These are phyloP conservation scores for Drosophila santomea DNA, from an alignment of 1,140 invertebrate species.

Conservation along the genomic window DNA sequence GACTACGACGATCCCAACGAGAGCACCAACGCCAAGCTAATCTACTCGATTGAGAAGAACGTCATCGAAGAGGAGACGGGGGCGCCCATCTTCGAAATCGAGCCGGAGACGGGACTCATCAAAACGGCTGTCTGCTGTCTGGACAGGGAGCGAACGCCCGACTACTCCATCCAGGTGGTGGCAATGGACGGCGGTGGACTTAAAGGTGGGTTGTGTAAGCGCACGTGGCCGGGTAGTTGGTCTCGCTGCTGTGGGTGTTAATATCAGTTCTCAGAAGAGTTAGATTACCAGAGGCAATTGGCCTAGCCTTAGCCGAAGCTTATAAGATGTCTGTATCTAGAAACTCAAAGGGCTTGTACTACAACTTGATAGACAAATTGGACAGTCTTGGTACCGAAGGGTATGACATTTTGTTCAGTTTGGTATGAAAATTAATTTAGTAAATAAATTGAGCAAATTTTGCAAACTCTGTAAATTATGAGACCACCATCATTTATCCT, in stretches of 20 bases:
- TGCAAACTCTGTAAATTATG: neutral
- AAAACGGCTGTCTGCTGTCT: conserved; percentile 88
- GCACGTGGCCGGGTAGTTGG: conserved; percentile 3
- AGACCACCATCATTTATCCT: neutral
- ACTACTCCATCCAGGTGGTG: conserved; percentile 89
- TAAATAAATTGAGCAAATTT: no score
- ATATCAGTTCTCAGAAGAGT: neutral
- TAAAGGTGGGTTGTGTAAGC: conserved; percentile 85
- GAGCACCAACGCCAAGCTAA: conserved; percentile 88
- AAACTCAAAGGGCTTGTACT: neutral
- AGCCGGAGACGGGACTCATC: conserved; percentile 88
- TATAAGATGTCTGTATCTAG: neutral
- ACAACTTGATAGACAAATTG: no score
- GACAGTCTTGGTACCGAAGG: no score
- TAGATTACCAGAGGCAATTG: neutral
- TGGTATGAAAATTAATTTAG: no score
- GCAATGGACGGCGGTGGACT: conserved; percentile 87
- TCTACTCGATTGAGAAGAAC: conserved; percentile 89
- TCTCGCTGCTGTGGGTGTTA: neutral
- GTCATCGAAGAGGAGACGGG: conserved; percentile 89
- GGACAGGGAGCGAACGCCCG: conserved; percentile 88
- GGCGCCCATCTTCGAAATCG: conserved; percentile 88
- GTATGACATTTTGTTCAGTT: no score
- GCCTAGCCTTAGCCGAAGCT: neutral
- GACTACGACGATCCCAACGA: conserved; percentile 90